Evolutionary conservation across 2,888 invertebrate genomes (phyloP), one percentile per base, ranked within the genome.

Genomic region (Cantharis rustica): DNA sequence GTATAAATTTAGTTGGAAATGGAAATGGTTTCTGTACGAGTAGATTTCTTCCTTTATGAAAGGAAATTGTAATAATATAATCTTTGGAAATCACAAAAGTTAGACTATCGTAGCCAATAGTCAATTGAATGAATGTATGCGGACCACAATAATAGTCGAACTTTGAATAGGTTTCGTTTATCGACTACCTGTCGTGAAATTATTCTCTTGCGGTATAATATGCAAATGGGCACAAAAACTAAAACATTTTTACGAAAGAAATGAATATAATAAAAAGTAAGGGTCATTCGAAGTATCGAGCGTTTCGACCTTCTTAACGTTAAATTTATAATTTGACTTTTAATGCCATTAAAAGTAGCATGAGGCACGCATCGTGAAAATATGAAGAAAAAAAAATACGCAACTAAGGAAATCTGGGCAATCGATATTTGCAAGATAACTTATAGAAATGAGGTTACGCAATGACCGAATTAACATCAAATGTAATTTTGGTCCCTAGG

Each of bases 21-120:
- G 83, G 80, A 81, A 83, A 83, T 82, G 79, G 79, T 75, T 81
- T 79, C 79, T 77, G 73, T 77, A 72, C 75, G 77, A 73, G 76
- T 69, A 76, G 75, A 71, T 77, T 77, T 77, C 75, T 78, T 79
- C 78, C 78, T 79, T 76, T 79, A 78, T 80, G 78, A 82, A 82
- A 80, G 82, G 81, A 82, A 82, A 82, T 80, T 80, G 79, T 81
- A 81, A 81, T 82, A 82, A 80, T 81, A 81, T 82, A 82, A 83
- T 82, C 79, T 80, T 71, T 63, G 76, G 76, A 79, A 80, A 78
- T 80, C 77, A 76, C 79, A 73, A 79, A 82, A 81, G 81, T 82
- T 81, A 77, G 80, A 78, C 80, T 74, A 80, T 82, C 77, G 74
- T 73, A 78, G 75, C 72, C 78, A 80, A 79, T 77, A 73, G 73